phyloP scores from a whole-genome alignment of 1,140 invertebrate genomes.

The Drosophila arawakana region DNA sequence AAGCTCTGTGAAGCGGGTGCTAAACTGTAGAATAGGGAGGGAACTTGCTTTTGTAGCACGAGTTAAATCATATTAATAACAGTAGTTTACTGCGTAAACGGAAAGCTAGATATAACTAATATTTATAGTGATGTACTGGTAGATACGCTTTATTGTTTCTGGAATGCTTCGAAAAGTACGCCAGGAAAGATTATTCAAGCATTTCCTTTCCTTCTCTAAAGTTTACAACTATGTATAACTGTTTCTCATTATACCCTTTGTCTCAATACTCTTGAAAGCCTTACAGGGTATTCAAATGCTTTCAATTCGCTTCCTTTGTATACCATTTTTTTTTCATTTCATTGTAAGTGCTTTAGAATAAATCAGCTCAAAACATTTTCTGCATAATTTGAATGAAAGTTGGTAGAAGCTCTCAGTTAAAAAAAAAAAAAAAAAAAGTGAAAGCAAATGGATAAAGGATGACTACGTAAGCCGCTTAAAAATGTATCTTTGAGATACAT shows the following conservation, averaged over 20 bases:
- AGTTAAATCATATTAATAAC: neutral
- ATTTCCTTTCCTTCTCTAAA: no score
- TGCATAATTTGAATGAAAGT: constrained; percentile 28
- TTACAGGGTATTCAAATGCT: neutral
- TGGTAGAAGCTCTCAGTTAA: no score
- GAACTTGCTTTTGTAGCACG: neutral
- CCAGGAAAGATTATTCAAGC: no score
- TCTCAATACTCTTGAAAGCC: no score
- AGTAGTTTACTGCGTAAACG: neutral
- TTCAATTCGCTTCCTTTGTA: neutral
- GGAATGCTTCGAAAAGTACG: no score
- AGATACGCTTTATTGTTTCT: no score
- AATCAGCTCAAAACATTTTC: constrained; percentile 33
- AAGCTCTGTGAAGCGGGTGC: neutral
- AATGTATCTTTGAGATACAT: constrained; percentile 29
- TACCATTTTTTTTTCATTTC: neutral
- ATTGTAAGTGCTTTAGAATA: constrained; percentile 35
- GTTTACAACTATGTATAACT: no score
- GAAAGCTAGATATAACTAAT: no score
- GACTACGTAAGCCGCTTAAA: constrained; percentile 32
- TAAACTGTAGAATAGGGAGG: no score
- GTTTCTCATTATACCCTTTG: no score
- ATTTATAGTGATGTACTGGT: no score
- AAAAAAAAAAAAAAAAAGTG: neutral
- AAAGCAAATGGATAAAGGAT: neutral